Conservation (phyloP, 2,888 invertebrate genomes). For the Ophion ellenae region DNA sequence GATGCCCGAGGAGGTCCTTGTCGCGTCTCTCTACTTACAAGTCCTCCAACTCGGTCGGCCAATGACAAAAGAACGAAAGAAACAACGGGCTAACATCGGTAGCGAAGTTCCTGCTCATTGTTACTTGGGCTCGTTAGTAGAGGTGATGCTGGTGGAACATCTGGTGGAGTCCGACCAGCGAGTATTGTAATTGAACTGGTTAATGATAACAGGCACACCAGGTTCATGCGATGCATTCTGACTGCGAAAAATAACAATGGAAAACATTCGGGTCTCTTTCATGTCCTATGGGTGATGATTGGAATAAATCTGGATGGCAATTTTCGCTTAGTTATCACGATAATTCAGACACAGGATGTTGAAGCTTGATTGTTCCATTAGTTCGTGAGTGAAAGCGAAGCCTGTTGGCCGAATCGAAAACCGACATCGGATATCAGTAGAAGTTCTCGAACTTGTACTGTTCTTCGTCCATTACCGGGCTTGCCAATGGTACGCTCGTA, state of each 20-base stretch:
- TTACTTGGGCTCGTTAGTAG: conserved; percentile 14
- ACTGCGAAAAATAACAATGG: not conserved
- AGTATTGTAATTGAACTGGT: too few relatives aligned
- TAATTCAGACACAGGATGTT: not conserved
- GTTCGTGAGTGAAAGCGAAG: not conserved
- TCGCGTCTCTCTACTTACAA: conserved; percentile 30
- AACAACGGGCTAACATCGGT: conserved; percentile 9
- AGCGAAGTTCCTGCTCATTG: conserved; percentile 20
- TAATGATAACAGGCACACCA: too few relatives aligned
- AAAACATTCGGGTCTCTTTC: not conserved
- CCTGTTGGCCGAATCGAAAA: conserved; percentile 35
- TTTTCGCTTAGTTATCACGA: not conserved
- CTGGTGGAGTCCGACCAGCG: not conserved
- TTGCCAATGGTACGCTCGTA: conserved; percentile 49
- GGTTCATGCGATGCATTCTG: too few relatives aligned
- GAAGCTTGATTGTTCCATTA: conserved; percentile 1
- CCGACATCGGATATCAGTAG: conserved; percentile 33
- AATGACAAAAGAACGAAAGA: conserved; percentile 39
- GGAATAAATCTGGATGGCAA: not conserved
- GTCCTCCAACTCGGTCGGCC: conserved; percentile 1
- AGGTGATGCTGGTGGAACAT: not conserved
- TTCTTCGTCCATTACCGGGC: conserved; percentile 62
- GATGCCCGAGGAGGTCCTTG: conserved; percentile 14
- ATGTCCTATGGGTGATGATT: too few relatives aligned
- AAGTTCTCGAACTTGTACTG: conserved; percentile 27